Percentiles rank a stretch among this genome's conserved stretches.
Evolutionary conservation across 2,797 vertebrate species (phyloP).

Genomic region (Calcarius lapponicus): DNA sequence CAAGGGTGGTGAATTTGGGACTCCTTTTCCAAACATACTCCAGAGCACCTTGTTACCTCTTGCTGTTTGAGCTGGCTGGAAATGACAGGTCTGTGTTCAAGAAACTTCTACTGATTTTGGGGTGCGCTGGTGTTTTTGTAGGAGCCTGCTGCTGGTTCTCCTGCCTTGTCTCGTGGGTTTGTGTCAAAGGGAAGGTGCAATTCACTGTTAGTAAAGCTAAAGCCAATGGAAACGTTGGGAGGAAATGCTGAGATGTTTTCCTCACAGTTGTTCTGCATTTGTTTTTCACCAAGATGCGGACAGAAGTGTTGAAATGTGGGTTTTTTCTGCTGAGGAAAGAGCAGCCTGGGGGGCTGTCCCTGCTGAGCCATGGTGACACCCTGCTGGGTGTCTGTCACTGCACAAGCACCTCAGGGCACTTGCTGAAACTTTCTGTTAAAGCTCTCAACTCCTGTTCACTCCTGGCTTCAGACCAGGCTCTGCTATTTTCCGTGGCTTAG

Average conservation of each 20-base stretch:
- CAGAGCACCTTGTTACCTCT: not conserved
- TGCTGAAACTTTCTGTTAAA: not conserved
- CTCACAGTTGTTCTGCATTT: not conserved
- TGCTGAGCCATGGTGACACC: not conserved
- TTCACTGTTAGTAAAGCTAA: not conserved
- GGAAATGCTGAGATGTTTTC: not conserved
- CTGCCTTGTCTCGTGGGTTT: not conserved
- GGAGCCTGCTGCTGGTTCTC: not conserved
- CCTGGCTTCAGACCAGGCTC: not conserved
- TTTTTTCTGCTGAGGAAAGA: not conserved
- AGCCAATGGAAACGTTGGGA: fast-evolving
- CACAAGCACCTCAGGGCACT: not conserved
- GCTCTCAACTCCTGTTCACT: not conserved
- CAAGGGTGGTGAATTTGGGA: not conserved
- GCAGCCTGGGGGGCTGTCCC: not conserved
- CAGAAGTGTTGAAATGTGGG: not conserved
- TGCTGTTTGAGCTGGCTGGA: not conserved
- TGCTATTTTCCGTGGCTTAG: conserved; percentile 22
- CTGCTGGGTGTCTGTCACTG: not conserved
- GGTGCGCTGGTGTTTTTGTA: not conserved
- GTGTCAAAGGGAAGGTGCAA: not conserved
- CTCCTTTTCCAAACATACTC: not conserved
- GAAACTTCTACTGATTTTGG: not conserved
- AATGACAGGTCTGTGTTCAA: not conserved
- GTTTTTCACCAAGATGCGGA: not conserved